Evolutionary conservation across 2,888 invertebrate genomes (phyloP).

Genomic region (Tetragnatha montana): DNA sequence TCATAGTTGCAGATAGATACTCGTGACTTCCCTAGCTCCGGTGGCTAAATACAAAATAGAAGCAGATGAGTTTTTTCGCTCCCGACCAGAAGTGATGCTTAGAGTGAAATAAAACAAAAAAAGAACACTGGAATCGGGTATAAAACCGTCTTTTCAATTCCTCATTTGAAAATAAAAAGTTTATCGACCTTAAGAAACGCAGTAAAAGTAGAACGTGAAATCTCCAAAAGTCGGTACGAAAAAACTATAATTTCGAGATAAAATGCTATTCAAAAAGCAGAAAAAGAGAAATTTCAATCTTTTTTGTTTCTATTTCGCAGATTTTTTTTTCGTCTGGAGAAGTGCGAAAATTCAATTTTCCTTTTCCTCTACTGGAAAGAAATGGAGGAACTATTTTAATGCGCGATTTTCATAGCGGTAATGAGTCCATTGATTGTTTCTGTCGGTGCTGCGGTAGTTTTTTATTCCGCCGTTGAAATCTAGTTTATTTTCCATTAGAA

Average conservation of each 20-base stretch:
- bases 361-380: constrained; percentile 22
- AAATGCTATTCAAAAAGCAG: constrained; percentile 32
- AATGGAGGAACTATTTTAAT: constrained; percentile 58
- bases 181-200: constrained; percentile 41
- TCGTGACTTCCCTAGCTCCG: background rate
- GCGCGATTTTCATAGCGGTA: constrained; percentile 61
- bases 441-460: constrained; percentile 7
- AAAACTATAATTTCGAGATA: constrained; percentile 52
- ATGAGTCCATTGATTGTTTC: constrained; percentile 61
- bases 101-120: background rate
- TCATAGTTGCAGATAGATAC: background rate
- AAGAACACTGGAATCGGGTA: constrained; percentile 4
- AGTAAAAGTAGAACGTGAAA: constrained; percentile 48
- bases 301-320: constrained; percentile 12
- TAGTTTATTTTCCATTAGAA: constrained; percentile 55
- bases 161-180: constrained; percentile 59
- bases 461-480: constrained; percentile 28
- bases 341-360: constrained; percentile 55
- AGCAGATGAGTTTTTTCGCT: constrained; percentile 10
- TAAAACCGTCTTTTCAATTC: constrained; percentile 28
- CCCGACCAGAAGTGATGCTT: background rate
- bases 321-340: background rate
- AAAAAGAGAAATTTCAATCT: constrained; percentile 6
- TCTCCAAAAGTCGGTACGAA: background rate
- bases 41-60: background rate